Evolutionary conservation across 1,140 invertebrate genomes (phyloP), one percentile per base, ranked within the genome.

Genomic region (Anastrepha ludens): DNA sequence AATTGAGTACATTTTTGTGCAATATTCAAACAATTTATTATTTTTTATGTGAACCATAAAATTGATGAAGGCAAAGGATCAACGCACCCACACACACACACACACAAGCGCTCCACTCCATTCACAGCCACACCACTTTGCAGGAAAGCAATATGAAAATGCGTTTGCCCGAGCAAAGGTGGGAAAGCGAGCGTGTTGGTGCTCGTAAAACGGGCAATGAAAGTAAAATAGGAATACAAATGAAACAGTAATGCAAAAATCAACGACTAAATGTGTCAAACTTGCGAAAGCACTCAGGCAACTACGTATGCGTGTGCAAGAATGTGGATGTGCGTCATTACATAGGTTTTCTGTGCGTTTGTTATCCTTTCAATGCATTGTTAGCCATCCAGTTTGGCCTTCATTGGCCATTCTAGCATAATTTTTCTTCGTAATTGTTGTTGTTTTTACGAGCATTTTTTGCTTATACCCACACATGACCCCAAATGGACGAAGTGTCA

Each of bases 21-120:
- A 65, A 88, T 88, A 88, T 88, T 62, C 78, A 85, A 88, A 86
- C 87, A 88, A 88, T 86, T 88, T 88, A 85, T 88, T 65, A 86
- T 67, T 62, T 86, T 86, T 86, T 86, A 86, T 86, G 86, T 47
- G 86, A 86, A 86, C 44, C 86, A 86, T 86, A 87, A 87, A 87
- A 87, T 50, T 87, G 86, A 87, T 87, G 86, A 87, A 65, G 86
- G 60, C 44, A 86, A 86, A 86, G 85, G 58, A 86, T 86, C 58
- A 64, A 11, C 55, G 55, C 85, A 86, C 58, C 60, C 58, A 11
- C 50, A 60, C 85, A 60, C 55, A 85, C 78, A 47, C 8, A 59
- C 0, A 6, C 81, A 41, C 85, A 13, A 44, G 47, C 20, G 55
- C 47, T 81, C 64, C 41, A 8, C 70, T 47, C 13, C 17, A 17